Conservation (phyloP, 2,797 vertebrate genomes). For the Sebastes vulpes region DNA sequence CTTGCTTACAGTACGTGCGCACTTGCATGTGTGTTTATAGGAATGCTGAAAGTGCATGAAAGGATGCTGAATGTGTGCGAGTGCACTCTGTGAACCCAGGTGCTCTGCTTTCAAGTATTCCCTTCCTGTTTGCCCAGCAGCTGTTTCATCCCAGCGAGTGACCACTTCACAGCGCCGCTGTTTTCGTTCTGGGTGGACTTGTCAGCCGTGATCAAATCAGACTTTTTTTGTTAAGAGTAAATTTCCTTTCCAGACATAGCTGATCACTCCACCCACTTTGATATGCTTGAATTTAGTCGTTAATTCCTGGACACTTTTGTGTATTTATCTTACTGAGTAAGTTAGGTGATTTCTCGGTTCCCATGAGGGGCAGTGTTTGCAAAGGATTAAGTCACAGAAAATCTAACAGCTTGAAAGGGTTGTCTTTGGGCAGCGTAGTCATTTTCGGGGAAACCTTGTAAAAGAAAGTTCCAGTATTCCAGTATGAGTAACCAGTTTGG, state of each 20-base stretch:
- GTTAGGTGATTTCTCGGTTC: slow-evolving; percentile 35
- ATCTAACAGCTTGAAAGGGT: slow-evolving; percentile 58
- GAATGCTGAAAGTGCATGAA: slow-evolving; percentile 49
- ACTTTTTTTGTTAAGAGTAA: slow-evolving; percentile 61
- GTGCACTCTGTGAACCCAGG: slow-evolving; percentile 60
- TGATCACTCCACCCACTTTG: slow-evolving; percentile 61
- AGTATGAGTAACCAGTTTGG: not conserved
- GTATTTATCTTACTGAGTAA: slow-evolving; percentile 62
- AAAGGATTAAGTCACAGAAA: slow-evolving; percentile 57
- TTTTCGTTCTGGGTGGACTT: slow-evolving; percentile 77
- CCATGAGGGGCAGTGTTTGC: slow-evolving; percentile 57
- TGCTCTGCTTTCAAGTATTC: slow-evolving; percentile 71
- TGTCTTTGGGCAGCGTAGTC: slow-evolving; percentile 37
- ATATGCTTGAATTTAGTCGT: slow-evolving; percentile 59
- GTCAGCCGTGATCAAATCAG: slow-evolving; percentile 70
- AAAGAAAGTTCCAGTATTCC: slow-evolving; percentile 29
- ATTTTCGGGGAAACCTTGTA: slow-evolving; percentile 39
- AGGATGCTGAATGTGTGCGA: slow-evolving; percentile 51
- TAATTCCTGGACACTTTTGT: slow-evolving; percentile 43
- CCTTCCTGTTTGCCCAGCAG: slow-evolving; percentile 74
- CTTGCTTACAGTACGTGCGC: not conserved
- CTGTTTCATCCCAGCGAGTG: slow-evolving; percentile 63
- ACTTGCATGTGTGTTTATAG: slow-evolving; percentile 8
- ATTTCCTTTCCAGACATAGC: slow-evolving; percentile 66
- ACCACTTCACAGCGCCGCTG: slow-evolving; percentile 75